Percentiles rank a stretch among this genome's conserved stretches.
Evolutionary conservation across 2,113 vertebrate species (phyloP).

Genomic region (Arenaria interpres): DNA sequence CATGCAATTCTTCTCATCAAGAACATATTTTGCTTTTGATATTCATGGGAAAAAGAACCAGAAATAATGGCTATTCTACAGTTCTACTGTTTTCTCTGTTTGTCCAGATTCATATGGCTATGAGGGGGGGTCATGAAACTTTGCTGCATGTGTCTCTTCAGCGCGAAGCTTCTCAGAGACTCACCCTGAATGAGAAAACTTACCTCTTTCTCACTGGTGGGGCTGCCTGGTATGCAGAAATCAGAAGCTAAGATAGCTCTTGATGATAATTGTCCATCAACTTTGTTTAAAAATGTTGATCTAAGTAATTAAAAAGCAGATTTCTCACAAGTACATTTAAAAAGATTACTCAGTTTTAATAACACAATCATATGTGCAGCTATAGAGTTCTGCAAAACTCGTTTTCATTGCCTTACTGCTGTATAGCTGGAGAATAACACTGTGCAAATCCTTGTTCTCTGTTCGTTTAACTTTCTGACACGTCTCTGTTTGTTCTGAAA

Average conservation of each 20-base stretch:
- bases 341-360: background rate
- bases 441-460: background rate
- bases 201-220: background rate
- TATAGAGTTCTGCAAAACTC: background rate
- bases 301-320: background rate
- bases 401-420: background rate
- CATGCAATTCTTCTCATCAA: background rate
- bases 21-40: background rate
- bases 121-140: background rate
- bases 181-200: background rate
- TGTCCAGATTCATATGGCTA: background rate
- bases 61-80: background rate
- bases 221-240: background rate
- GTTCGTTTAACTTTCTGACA: conserved; percentile 14
- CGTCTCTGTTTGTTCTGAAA: conserved; percentile 16
- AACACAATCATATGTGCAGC: background rate
- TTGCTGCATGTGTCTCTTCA: background rate
- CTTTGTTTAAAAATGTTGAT: background rate
- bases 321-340: background rate
- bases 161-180: background rate
- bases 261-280: background rate
- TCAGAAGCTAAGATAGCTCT: background rate
- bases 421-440: background rate
- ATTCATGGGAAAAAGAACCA: background rate
- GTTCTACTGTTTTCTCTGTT: background rate